phyloP scores from a whole-genome alignment of 2,888 invertebrate genomes.

The Platycheirus rosarum region DNA sequence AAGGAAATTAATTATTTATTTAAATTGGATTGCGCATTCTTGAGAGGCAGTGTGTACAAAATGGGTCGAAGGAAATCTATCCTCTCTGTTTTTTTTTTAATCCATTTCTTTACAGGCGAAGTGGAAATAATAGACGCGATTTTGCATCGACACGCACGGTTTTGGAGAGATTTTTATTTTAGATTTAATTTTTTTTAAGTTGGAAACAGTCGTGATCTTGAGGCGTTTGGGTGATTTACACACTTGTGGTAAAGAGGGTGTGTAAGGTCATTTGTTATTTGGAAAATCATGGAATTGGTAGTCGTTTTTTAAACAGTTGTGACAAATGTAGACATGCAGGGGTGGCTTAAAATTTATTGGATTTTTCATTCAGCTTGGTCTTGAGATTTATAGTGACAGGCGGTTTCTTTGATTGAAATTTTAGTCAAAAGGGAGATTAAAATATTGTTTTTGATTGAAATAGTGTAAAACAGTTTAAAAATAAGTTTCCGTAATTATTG shows the following conservation, averaged over 20 bases:
- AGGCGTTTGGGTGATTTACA: conserved; percentile 21
- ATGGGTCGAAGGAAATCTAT: conserved; percentile 42
- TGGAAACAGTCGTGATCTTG: conserved; percentile 42
- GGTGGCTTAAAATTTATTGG: conserved; percentile 39
- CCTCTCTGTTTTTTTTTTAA: not conserved
- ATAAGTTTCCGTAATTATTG: too few relatives aligned
- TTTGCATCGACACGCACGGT: conserved; percentile 66
- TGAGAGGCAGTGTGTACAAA: conserved; percentile 39
- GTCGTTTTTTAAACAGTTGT: conserved; percentile 52
- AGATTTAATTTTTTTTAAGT: not conserved
- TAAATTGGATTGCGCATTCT: conserved; percentile 79
- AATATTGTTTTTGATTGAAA: too few relatives aligned
- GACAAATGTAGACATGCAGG: conserved; percentile 52
- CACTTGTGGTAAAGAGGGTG: conserved; percentile 22
- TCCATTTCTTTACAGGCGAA: conserved; percentile 12
- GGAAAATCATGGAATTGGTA: conserved; percentile 41
- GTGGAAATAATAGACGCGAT: conserved; percentile 54
- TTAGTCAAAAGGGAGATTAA: not conserved
- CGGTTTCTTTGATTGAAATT: conserved; percentile 28
- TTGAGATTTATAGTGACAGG: conserved; percentile 56
- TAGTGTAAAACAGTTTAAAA: too few relatives aligned
- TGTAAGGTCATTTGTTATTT: conserved; percentile 47
- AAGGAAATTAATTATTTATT: conserved; percentile 82
- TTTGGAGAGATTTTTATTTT: conserved; percentile 12
- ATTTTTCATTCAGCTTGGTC: conserved; percentile 9